A percentile compares a stretch with the other conserved stretches of the same genome.
Conservation (phyloP, 2,888 invertebrate species). For the Drosophila cognata region DNA sequence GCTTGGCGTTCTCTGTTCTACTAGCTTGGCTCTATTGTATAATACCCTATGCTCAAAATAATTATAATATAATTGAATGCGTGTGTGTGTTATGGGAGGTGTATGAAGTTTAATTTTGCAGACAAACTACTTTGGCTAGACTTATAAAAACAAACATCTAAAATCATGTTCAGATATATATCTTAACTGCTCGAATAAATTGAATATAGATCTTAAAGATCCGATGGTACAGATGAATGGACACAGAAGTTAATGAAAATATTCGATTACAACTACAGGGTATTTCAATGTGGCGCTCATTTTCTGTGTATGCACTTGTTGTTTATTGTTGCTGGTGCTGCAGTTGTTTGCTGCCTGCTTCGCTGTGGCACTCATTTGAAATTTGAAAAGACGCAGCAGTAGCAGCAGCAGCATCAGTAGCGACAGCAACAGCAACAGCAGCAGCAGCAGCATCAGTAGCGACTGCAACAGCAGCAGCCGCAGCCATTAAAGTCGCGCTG, state of each 20-base stretch:
- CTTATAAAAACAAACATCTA: not conserved
- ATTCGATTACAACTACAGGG: constrained; percentile 9
- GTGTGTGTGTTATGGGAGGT: not conserved
- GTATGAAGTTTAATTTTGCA: not conserved
- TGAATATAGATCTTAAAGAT: rapidly evolving
- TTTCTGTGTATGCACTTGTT: constrained; percentile 17
- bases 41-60: constrained; percentile 32
- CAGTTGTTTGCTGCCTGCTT: constrained; percentile 34
- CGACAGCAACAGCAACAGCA: constrained; percentile 10
- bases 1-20: constrained; percentile 50
- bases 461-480: constrained; percentile 35
- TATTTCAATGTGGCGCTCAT: constrained; percentile 12
- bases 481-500: constrained; percentile 79
- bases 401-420: constrained; percentile 17
- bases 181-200: not conserved
- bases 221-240: not conserved
- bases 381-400: constrained; percentile 77
- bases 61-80: too few relatives aligned
- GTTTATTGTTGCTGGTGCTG: constrained; percentile 52
- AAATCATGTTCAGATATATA: not conserved
- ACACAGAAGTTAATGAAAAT: not conserved
- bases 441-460: constrained; percentile 52
- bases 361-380: constrained; percentile 68
- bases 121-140: not conserved
- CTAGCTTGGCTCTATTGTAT: constrained; percentile 39